Evolutionary conservation across 1,140 invertebrate genomes (phyloP), one percentile per base, ranked within the genome.

Genomic region (Cataglyphis hispanica): DNA sequence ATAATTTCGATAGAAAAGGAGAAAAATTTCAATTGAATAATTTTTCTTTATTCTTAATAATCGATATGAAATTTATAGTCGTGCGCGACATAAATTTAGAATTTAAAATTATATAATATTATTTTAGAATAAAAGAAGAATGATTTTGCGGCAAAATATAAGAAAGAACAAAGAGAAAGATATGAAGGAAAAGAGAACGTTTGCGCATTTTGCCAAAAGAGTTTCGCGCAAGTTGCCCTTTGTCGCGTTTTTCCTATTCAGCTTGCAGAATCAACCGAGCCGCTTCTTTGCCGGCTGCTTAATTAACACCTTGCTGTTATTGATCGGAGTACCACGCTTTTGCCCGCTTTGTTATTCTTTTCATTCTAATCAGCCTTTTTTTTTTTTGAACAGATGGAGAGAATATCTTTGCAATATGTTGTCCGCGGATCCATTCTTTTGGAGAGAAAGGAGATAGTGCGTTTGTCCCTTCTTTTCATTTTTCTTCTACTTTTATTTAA

Each of bases 281-380:
- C 40, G 31, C 63, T 69, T 86, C 72, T 89, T 89, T 84, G 43
- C 72, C 58, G 34, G 64, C 77, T 83, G 84, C 88, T 89, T 89
- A 89, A 89, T 89, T 89, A 89, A 89, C 88, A 86, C 72, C 84
- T 89, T 89, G 81, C 83, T 89, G 66, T 88, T 89, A 89, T 86
- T 70, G 50, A 58, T 40, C 60, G 43, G 64, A 86, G 76, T 16
- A 50, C 56, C 56, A 13, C 25, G 61, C 19, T 46, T 69, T 27
- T 37, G 40, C 16, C 11, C 50, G 2, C 11, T 5, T 50, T 6
- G 16, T 13, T 16, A 27, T 16, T 27, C 13, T 34, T 80, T 50
- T 19, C 63, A 6, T 50, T 13, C 25, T 7, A 40, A 2, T 6
- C 10, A 7, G 19, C 3, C 19, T 56, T 31, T n/a, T 40, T 60